Evolutionary conservation across 1,140 invertebrate genomes (phyloP).

Genomic region (Drosophila busckii): DNA sequence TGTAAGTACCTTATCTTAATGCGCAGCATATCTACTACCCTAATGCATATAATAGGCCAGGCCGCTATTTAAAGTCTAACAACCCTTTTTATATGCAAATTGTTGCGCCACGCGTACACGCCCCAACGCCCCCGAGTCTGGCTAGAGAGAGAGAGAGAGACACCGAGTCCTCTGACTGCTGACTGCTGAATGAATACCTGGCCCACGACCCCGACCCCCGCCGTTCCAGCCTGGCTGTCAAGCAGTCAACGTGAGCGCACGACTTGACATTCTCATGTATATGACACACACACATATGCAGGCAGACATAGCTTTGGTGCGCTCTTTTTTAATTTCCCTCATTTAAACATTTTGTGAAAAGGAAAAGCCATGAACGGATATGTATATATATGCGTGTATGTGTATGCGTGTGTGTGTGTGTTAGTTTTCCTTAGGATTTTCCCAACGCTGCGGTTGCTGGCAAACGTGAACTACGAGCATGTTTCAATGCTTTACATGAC

Average conservation of each 20-base stretch:
- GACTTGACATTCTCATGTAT: conserved; percentile 69
- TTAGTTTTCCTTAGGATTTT: conserved; percentile 16
- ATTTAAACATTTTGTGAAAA: conserved; percentile 59
- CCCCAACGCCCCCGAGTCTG: conserved; percentile 30
- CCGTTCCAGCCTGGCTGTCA: no score
- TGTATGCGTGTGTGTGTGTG: neutral
- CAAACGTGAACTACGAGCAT: conserved; percentile 30
- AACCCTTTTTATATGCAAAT: conserved; percentile 77
- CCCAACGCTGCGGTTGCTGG: conserved; percentile 24
- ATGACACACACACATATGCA: conserved; percentile 11
- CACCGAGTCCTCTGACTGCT: conserved; percentile 5
- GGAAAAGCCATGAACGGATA: conserved; percentile 21
- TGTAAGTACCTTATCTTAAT: conserved; percentile 76
- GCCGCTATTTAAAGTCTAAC: conserved; percentile 74
- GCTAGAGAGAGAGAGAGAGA: neutral
- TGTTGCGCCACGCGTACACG: conserved; percentile 67
- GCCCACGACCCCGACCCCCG: neutral
- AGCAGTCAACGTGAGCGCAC: no score
- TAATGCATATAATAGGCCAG: conserved; percentile 74
- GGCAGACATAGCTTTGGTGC: conserved; percentile 7
- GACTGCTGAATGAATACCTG: conserved; percentile 24
- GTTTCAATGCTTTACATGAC: conserved; percentile 47
- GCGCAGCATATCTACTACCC: conserved; percentile 61
- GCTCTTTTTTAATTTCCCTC: conserved; percentile 62
- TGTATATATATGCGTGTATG: conserved; percentile 8